Percentiles rank a stretch among this genome's conserved stretches.
Evolutionary conservation across 64 coral and sea anemone genomes (phyloP).

Genomic region (Stylophora pistillata): DNA sequence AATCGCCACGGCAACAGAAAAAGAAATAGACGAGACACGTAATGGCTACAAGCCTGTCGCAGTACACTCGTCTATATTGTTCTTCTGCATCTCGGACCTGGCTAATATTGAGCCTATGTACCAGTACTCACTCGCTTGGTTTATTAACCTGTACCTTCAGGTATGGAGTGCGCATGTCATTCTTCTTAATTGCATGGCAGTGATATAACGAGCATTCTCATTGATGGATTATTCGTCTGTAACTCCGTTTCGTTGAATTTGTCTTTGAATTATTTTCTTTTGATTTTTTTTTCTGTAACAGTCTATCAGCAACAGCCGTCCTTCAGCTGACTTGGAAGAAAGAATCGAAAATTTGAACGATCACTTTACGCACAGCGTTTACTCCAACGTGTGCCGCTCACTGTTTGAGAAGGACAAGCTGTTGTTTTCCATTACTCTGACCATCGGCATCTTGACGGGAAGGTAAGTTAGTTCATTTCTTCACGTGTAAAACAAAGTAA

Average conservation of each 20-base stretch:
- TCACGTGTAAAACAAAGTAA: no score
- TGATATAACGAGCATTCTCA: background rate
- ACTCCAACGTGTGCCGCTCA: constrained; percentile 96
- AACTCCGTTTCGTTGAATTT: no score
- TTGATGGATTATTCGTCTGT: no score
- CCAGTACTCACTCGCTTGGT: constrained; percentile 97
- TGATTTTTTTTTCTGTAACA: constrained; percentile 35
- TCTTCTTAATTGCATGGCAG: background rate
- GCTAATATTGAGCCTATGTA: constrained; percentile 99
- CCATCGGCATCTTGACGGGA: constrained; percentile 91
- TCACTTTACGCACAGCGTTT: constrained; percentile 96
- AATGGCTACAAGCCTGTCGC: constrained; percentile 96
- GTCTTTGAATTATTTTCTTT: background rate
- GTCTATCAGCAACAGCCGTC: constrained; percentile 93
- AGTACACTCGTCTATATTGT: constrained; percentile 89
- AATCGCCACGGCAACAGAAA: constrained; percentile 96
- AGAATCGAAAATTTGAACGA: constrained; percentile 90
- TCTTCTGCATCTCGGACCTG: constrained; percentile 98
- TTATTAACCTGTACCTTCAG: constrained; percentile 97
- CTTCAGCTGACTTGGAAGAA: constrained; percentile 79
- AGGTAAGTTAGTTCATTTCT: constrained; percentile 41
- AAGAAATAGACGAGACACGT: constrained; percentile 97
- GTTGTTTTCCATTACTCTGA: constrained; percentile 92
- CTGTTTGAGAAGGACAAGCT: constrained; percentile 99
- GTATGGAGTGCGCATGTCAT: background rate